Conservation (phyloP, 1,140 invertebrate species). For the Laupala kohalensis region DNA sequence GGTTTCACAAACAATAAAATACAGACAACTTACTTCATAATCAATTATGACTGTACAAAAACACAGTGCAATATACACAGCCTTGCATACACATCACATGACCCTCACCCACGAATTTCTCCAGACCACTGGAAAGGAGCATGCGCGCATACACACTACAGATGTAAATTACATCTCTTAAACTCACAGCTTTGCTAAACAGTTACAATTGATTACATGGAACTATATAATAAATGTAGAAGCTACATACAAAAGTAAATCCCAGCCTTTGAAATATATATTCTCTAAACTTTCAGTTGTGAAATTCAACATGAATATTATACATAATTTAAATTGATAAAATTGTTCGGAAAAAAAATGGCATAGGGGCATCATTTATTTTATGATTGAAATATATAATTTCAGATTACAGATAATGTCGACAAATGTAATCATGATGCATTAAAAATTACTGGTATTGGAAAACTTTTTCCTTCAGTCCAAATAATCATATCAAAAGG, state of each 20-base stretch:
- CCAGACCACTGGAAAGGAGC: not conserved
- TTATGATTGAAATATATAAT: too few species aligned
- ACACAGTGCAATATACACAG: not conserved
- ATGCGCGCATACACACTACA: not conserved
- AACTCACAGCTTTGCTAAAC: not conserved
- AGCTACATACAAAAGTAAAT: not conserved
- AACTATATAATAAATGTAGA: not conserved
- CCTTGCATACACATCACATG: not conserved
- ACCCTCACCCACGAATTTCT: not conserved
- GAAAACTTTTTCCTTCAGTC: too few species aligned
- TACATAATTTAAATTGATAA: too few species aligned
- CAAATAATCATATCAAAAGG: too few species aligned
- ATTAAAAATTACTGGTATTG: too few species aligned
- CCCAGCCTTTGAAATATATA: not conserved
- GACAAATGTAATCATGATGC: too few species aligned
- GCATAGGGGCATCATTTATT: too few species aligned
- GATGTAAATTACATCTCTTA: not conserved
- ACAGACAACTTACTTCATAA: not conserved
- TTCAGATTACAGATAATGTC: too few species aligned
- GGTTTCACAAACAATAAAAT: not conserved
- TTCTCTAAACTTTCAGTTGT: not conserved
- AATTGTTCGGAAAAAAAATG: too few species aligned
- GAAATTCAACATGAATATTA: not conserved
- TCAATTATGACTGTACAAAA: not conserved
- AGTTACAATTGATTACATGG: not conserved